Percentiles rank a stretch among this genome's conserved stretches.
These are phyloP conservation scores for Odontamblyopus lacepedii DNA, from an alignment of 2,797 vertebrate species.

Conservation along the genomic window DNA sequence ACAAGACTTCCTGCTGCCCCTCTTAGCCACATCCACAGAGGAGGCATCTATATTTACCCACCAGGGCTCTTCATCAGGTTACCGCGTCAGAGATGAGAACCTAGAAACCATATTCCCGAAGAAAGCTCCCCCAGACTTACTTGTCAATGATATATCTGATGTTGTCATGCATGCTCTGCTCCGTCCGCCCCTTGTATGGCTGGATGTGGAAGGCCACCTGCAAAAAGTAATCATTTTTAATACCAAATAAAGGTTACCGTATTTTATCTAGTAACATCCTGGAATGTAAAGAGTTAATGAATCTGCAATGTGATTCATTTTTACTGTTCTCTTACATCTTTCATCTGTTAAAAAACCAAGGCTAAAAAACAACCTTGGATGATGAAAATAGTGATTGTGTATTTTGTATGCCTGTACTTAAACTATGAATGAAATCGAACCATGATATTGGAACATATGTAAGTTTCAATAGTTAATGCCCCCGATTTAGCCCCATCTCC, in stretches of 20 bases:
- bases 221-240: conserved; percentile 1
- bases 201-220: conserved; percentile 72
- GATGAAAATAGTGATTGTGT: neutral
- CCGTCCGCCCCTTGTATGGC: conserved; percentile 81
- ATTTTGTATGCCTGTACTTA: neutral
- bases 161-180: conserved; percentile 85
- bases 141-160: conserved; percentile 89
- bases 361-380: neutral
- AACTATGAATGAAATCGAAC: neutral
- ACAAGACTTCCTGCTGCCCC: conserved; percentile 17
- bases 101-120: too few species aligned
- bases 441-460: neutral
- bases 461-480: neutral
- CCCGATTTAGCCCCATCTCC: too few species aligned
- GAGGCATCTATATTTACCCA: conserved; percentile 56
- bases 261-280: conserved; percentile 4
- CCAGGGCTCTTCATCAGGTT: conserved; percentile 25
- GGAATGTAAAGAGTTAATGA: conserved; percentile 22
- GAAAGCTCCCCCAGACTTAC: conserved; percentile 64
- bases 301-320: conserved; percentile 9
- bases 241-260: neutral
- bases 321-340: neutral
- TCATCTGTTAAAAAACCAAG: neutral
- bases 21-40: conserved; percentile 25
- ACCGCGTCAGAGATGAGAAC: too few species aligned